Evolutionary conservation across 1,140 invertebrate species (phyloP).

Genomic region (Euborellia annulipes): DNA sequence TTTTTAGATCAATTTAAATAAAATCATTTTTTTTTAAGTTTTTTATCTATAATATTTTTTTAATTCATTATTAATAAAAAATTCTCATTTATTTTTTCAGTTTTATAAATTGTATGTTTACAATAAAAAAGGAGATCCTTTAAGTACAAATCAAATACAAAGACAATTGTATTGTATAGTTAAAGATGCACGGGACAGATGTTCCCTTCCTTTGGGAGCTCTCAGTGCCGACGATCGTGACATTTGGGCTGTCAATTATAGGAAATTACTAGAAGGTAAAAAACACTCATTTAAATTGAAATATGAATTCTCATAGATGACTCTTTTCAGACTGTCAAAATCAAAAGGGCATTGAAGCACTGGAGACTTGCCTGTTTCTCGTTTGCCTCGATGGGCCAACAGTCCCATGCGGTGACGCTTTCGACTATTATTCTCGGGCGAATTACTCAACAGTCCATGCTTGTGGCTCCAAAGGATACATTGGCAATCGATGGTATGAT

Average conservation of each 20-base stretch:
- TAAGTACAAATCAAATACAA: slow-evolving; percentile 46
- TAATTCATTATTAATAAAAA: too few relatives aligned
- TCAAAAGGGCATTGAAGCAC: slow-evolving; percentile 33
- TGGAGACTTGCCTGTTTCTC: slow-evolving; percentile 64
- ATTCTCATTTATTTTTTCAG: too few relatives aligned
- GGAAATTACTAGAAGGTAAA: slow-evolving; percentile 43
- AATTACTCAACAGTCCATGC: slow-evolving; percentile 55
- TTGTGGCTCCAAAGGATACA: slow-evolving; percentile 44
- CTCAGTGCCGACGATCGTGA: slow-evolving; percentile 68
- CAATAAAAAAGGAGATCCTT: slow-evolving; percentile 35
- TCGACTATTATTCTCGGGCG: slow-evolving; percentile 33
- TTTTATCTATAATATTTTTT: too few relatives aligned
- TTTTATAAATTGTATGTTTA: slow-evolving; percentile 59
- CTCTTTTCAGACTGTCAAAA: slow-evolving; percentile 31
- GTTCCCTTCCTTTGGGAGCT: slow-evolving; percentile 48
- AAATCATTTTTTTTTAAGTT: too few relatives aligned
- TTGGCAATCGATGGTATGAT: slow-evolving; percentile 75
- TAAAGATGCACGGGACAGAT: slow-evolving; percentile 23
- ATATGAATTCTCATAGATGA: neutral
- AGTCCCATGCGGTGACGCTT: slow-evolving; percentile 27
- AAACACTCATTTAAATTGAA: neutral
- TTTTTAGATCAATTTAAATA: too few relatives aligned
- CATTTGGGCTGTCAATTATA: slow-evolving; percentile 60
- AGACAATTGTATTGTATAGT: slow-evolving; percentile 37
- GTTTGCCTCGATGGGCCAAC: slow-evolving; percentile 59